Evolutionary conservation across 2,888 invertebrate genomes (phyloP), one percentile per base, ranked within the genome.

Genomic region (Drosophila atripex): DNA sequence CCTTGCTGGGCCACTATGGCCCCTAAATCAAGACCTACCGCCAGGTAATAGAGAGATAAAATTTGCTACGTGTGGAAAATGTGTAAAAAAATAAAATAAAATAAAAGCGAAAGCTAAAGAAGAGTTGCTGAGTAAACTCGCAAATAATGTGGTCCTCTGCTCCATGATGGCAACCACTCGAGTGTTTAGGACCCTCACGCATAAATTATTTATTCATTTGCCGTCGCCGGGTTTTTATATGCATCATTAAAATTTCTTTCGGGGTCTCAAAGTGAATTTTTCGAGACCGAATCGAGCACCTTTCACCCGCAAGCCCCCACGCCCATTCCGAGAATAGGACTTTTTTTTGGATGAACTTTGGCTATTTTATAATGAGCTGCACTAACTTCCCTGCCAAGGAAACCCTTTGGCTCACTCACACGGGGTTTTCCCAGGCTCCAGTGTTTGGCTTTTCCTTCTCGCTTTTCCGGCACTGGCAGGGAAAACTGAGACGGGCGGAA

Each of bases 161-260:
- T 43, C 43, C 43, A 21, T 12, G 43, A 21, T 35, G 53, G 14
- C 66, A 64, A 28, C 64, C 63, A 63, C 51, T 71, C 43, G 55
- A 51, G 58, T 63, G 55, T 71, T 66, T 64, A 56, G 28, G 61
- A 55, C 63, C 70, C 60, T 77, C 46, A 61, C 68, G 78, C 77
- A 86, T 86, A 83, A 87, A 83, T 87, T 73, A 84, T 88, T 83
- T 86, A 84, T 84, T 84, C 88, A 86, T 88, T 88, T 86, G 76
- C 63, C 72, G 80, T 87, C 86, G 73, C 66, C 71, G 46, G 52
- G 28, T 61, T 77, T 85, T 87, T 71, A 63, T 78, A 64, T 75
- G 68, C 65, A 76, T 72, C 83, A 79, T 83, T 86, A 83, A 79
- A 87, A 79, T 75, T 76, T 75, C 60, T 32, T 53, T 59, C 18